These are phyloP conservation scores for Gallinago jamesoni DNA, from an alignment of 2,113 vertebrate genomes.

Conservation along the genomic window DNA sequence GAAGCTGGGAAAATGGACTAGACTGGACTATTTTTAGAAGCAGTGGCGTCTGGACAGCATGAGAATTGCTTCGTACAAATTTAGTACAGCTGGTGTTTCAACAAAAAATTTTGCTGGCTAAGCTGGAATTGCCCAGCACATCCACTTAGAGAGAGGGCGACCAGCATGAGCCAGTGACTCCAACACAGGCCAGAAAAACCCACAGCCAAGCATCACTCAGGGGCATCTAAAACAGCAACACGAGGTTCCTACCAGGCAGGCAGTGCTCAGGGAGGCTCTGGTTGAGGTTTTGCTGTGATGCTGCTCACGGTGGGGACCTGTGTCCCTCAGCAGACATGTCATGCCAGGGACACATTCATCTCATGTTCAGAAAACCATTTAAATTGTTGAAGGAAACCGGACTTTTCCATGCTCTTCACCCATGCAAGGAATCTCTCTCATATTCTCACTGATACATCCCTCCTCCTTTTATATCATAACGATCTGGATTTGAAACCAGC, in stretches of 20 bases:
- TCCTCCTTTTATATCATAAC: neutral
- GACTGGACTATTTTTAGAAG: constrained; percentile 45
- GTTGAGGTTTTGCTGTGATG: neutral
- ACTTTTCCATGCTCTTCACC: neutral
- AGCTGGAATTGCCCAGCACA: neutral
- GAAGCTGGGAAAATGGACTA: constrained; percentile 15
- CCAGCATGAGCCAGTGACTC: neutral
- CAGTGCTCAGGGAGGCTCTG: accelerated
- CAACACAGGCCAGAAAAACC: neutral
- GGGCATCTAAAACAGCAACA: neutral
- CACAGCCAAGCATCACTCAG: accelerated
- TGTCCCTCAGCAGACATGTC: neutral
- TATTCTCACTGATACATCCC: neutral
- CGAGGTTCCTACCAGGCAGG: accelerated
- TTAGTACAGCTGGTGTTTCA: constrained; percentile 33
- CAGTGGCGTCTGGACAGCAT: constrained; percentile 51
- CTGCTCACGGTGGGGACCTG: accelerated
- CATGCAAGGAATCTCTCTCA: neutral
- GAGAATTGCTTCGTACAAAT: constrained; percentile 35
- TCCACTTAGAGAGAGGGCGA: neutral
- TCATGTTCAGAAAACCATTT: neutral
- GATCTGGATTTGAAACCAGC: neutral
- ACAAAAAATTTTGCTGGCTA: neutral
- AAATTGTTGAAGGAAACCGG: neutral
- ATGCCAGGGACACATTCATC: accelerated